These are phyloP conservation scores for Pedetes capensis DNA, from an alignment of 2,113 vertebrate species.

Conservation along the genomic window DNA sequence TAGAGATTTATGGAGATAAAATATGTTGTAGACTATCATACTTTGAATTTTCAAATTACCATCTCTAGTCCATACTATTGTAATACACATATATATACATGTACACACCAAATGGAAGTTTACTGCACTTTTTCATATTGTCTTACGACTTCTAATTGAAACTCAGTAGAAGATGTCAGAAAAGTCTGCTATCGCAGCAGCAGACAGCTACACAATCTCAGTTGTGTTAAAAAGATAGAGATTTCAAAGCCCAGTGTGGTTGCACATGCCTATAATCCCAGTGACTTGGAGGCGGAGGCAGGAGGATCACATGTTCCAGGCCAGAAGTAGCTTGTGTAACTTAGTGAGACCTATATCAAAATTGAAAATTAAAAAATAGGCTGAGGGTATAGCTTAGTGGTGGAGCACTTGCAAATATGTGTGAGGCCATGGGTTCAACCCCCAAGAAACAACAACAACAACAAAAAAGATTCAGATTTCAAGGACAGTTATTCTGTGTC, in stretches of 20 bases:
- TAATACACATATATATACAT: neutral
- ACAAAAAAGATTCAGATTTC: slow-evolving; percentile 54
- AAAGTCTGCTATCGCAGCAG: slow-evolving; percentile 15
- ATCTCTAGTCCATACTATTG: neutral
- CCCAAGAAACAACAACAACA: no score
- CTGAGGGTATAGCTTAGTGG: no score
- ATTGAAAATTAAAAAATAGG: no score
- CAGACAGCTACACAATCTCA: neutral
- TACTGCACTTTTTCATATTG: neutral
- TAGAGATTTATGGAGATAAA: neutral
- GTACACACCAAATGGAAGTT: neutral
- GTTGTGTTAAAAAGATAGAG: slow-evolving; percentile 39
- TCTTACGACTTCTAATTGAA: slow-evolving; percentile 28
- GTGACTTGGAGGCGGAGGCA: no score
- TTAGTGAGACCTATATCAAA: no score
- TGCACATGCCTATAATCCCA: no score
- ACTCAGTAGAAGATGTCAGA: neutral
- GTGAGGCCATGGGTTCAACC: no score
- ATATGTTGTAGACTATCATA: neutral
- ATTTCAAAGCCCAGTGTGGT: no score
- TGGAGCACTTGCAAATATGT: no score
- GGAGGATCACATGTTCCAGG: no score
- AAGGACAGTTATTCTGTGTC: slow-evolving; percentile 27
- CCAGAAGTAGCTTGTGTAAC: no score
- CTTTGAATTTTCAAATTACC: neutral